These are phyloP conservation scores for Pygoscelis antarcticus DNA, from an alignment of 2,113 vertebrate genomes.

Conservation along the genomic window DNA sequence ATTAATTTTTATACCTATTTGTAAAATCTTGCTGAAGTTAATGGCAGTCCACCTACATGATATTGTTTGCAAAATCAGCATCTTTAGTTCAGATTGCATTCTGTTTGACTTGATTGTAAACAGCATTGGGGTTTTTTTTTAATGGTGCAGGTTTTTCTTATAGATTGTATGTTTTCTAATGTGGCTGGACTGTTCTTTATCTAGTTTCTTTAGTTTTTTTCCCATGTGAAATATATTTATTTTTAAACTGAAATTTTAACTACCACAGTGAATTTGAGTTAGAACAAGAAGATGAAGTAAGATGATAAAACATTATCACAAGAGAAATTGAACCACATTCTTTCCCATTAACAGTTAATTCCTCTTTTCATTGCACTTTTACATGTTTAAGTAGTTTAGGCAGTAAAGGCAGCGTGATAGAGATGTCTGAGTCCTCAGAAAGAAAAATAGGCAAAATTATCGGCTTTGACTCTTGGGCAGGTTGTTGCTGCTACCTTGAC, in stretches of 20 bases:
- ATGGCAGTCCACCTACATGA: not conserved
- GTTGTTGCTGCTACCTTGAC: not conserved
- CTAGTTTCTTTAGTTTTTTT: not conserved
- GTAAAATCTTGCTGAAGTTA: not conserved
- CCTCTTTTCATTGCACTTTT: not conserved
- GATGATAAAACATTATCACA: not conserved
- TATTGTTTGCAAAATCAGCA: not conserved
- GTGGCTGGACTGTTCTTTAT: not conserved
- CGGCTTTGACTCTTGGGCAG: not conserved
- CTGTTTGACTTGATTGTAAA: not conserved
- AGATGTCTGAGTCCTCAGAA: not conserved
- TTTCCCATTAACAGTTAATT: not conserved
- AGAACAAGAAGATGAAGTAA: not conserved
- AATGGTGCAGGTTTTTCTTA: rapidly evolving
- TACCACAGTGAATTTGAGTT: not conserved
- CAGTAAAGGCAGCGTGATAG: not conserved
- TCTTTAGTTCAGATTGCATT: not conserved
- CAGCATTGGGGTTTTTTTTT: rapidly evolving
- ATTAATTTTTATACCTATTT: not conserved
- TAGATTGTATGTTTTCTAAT: not conserved
- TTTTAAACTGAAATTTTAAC: conserved; percentile 4
- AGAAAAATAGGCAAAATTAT: not conserved
- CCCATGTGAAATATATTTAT: not conserved
- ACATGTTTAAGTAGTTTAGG: not conserved
- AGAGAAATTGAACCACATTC: not conserved